Evolutionary conservation across 1,140 invertebrate species (phyloP), one percentile per base, ranked within the genome.

Genomic region (Ceratina australensis): DNA sequence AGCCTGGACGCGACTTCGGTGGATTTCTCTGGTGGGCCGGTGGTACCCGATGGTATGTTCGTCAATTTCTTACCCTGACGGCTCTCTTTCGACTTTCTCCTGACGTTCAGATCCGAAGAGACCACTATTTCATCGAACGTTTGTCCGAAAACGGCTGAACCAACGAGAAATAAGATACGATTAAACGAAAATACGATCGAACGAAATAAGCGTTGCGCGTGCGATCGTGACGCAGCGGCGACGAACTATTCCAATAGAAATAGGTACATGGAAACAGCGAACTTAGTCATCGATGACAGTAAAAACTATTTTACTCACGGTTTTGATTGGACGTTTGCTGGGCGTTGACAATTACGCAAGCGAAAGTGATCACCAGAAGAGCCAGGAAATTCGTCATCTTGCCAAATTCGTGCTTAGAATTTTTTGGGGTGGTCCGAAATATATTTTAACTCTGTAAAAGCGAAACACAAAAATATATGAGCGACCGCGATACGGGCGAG

Each of bases 51-150:
- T 72, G 90, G 91, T 84, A 92, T 87, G 75, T 92, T 92, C 52
- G 89, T 87, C 67, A 91, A 86, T 84, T 89, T 88, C 84, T 92
- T 92, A 61, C 90, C 91, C 72, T 92, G 90, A 74, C 91, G 91
- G 85, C 89, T 91, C 85, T 92, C 91, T 73, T 92, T 92, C 66
- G 91, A 91, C 86, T 91, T 92, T 61, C 90, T 88, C 81, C 88
- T 87, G 22, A 92, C 90, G 52, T 89, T 91, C 73, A 92, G 81
- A 81, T 92, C 89, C 65, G 91, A 92, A 61, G 91, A 91, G 61
- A 92, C 91, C 24, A 92, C 86, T 66, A 92, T 90, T 88, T 92
- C 91, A 64, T 91, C 91, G 65, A 92, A 92, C 26, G 90, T 83
- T 78, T 90, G 90, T 74, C 91, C 91, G 71, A 88, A 80, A 81